phyloP scores from a whole-genome alignment of 1,140 invertebrate genomes.

The Formica selysi region DNA sequence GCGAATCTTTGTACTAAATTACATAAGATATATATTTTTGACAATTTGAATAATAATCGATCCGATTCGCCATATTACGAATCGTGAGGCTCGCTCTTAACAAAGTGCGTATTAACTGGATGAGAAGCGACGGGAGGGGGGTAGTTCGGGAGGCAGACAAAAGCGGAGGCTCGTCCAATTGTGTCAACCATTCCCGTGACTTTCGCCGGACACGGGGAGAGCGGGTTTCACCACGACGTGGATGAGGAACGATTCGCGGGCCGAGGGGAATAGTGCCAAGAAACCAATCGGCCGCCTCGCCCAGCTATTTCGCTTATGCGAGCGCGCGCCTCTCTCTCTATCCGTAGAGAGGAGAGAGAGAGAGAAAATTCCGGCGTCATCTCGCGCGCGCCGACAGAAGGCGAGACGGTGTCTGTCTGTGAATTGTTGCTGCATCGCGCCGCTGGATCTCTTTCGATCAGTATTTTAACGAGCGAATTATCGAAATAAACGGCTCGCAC shows the following conservation, averaged over 20 bases:
- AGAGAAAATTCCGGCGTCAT: constrained; percentile 72
- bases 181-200: constrained; percentile 63
- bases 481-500: constrained; percentile 77
- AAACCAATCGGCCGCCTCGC: constrained; percentile 66
- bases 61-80: not conserved
- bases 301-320: constrained; percentile 81
- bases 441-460: constrained; percentile 72
- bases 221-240: constrained; percentile 64
- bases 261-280: constrained; percentile 73
- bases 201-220: constrained; percentile 63
- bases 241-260: constrained; percentile 58
- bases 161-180: constrained; percentile 54
- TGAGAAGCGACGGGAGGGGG: not conserved
- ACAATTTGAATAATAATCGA: not conserved
- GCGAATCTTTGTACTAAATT: not conserved
- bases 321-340: constrained; percentile 66
- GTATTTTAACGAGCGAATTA: constrained; percentile 82
- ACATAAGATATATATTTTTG: not conserved
- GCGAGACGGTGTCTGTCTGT: constrained; percentile 63
- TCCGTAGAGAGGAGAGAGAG: constrained; percentile 11
- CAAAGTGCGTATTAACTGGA: not conserved
- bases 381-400: constrained; percentile 73
- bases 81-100: not conserved
- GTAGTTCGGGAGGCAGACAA: constrained; percentile 48
- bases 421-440: constrained; percentile 36